phyloP scores from a whole-genome alignment of 2,888 invertebrate species.

The Epirrita christyi region DNA sequence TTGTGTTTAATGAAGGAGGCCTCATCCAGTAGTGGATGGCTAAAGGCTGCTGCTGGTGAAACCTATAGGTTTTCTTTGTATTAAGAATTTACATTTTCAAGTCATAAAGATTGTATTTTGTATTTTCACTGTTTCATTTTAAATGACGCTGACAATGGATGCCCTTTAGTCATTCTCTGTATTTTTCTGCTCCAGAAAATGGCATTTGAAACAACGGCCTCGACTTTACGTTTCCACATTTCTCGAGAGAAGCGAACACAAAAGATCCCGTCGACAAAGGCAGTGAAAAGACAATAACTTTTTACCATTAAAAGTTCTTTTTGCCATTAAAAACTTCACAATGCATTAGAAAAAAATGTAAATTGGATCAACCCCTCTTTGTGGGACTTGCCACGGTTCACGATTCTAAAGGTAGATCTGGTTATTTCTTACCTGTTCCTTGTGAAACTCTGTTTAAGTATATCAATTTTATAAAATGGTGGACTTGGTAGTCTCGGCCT shows the following conservation, averaged over 20 bases:
- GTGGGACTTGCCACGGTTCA: conserved; percentile 39
- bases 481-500: no score
- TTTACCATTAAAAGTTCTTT: conserved; percentile 42
- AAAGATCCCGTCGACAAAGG: conserved; percentile 46
- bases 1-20: no score
- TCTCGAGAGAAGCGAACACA: conserved; percentile 35
- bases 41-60: no score
- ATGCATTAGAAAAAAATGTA: conserved; percentile 43
- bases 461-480: no score
- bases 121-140: not conserved
- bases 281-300: conserved; percentile 54
- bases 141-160: conserved; percentile 14
- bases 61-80: not conserved
- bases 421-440: conserved; percentile 33
- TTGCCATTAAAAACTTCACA: conserved; percentile 49
- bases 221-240: conserved; percentile 24
- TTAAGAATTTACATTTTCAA: no score
- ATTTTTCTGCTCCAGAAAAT: conserved; percentile 27
- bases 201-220: conserved; percentile 24
- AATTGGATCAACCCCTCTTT: conserved; percentile 39
- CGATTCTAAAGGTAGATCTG: conserved; percentile 35
- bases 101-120: not conserved
- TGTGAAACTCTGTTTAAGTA: conserved; percentile 27
- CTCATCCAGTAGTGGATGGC: no score
- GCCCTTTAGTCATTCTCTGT: conserved; percentile 13